A percentile compares a stretch with the other conserved stretches of the same genome.
These are phyloP conservation scores for Chloroceryle inda DNA, from an alignment of 2,797 vertebrate genomes.

Conservation along the genomic window DNA sequence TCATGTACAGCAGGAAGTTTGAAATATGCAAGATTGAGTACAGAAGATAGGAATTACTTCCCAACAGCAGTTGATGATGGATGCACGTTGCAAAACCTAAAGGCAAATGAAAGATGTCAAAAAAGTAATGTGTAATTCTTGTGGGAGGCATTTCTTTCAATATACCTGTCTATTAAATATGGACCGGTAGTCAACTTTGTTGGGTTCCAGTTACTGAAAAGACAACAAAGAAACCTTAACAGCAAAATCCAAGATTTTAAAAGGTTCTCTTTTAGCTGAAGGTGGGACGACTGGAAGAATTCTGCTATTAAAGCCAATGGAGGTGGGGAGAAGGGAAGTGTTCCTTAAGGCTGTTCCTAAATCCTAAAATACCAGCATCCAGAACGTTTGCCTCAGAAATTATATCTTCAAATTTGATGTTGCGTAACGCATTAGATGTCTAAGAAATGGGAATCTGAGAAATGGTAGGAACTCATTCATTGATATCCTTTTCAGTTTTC, in stretches of 20 bases:
- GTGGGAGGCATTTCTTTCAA: not conserved
- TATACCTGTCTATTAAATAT: not conserved
- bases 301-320: not conserved
- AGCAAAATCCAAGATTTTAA: not conserved
- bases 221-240: not conserved
- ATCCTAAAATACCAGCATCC: not conserved
- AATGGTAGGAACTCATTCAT: not conserved
- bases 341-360: not conserved
- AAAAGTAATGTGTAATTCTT: not conserved
- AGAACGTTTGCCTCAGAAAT: not conserved
- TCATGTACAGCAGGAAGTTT: not conserved
- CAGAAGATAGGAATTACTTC: not conserved
- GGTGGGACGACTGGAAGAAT: not conserved
- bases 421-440: not conserved
- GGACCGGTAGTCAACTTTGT: not conserved
- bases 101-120: not conserved
- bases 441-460: not conserved
- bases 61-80: not conserved
- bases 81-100: not conserved
- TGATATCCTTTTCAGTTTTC: not conserved
- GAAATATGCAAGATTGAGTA: not conserved
- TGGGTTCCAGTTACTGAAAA: not conserved
- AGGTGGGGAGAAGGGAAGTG: not conserved
- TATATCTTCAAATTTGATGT: not conserved
- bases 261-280: not conserved